Base-by-base conservation (phyloP, 2,888 invertebrate species). In the Mimachlamys varia region DNA sequence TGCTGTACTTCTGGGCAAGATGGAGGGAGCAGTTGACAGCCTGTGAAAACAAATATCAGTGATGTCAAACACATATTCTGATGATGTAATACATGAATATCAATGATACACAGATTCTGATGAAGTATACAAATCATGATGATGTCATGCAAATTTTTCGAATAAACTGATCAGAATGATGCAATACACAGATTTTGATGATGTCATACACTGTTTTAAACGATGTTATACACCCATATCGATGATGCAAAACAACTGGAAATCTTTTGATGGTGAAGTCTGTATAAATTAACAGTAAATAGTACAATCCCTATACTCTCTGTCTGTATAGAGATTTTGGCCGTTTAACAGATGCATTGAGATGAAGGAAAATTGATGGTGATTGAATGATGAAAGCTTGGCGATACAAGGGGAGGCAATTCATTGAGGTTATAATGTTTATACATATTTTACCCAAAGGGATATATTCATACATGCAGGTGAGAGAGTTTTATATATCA, bases 1-100 rank as follows among this genome's bases (percentile, higher is more conserved):
- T 98, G 96, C 98, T 98, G 96, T 98, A 98, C 96, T 98, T 98
- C 97, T 99, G 99, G 93, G 98, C 98, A 94, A 99, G 97, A 97
- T 99, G 99, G 88, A 99, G 97, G 38, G 98, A 98, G 97, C 99
- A 99, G 90, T 95, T 94, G 0, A 90, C 88, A n/a, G 27, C 89
- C 96, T 96, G 93, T 88, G 93, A 92, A 44, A 53, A 37, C 55
- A 89, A 90, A 88, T 53, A 49, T 37, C 0, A 15, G 13, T 88
- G 44, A 88, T 50, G 44, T 50, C 27, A 76, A 13, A 76, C 33
- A 76, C 76, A 7, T 27, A 33, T 33, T 33, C 15, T 33, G 12
- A 76, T 33, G 76, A 33, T 76, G 13, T 27, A 33, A 33, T 13
- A 27, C 27, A 76, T 7, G 33, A 22, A 62, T 22, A 62, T 10